Base-by-base conservation (phyloP, 1,140 invertebrate genomes). In the Ladona fulva region DNA sequence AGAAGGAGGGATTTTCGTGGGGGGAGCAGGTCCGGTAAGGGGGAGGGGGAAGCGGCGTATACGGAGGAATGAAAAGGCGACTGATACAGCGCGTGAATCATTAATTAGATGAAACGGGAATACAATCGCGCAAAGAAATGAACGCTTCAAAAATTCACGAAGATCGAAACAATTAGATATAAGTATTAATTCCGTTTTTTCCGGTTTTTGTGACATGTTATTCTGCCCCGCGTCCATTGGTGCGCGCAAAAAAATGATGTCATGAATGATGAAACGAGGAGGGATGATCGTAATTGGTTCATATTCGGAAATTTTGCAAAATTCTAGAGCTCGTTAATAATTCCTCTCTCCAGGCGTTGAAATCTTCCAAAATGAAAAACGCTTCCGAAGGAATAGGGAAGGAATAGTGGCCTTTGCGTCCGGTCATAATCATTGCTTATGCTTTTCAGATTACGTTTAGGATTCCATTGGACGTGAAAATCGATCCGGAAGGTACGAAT, bases 121-220 rank as follows among this genome's bases (percentile, higher is more conserved):
- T 19, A 66, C 52, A 66, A 66, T 66, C n/a, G 52, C 52, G 52
- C 14, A 66, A 66, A 66, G 52, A 22, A 66, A 66, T 66, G 52
- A 66, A 66, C 16, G n/a, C 52, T 22, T 66, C 16, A 66, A 66
- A 66, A 66, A 66, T 66, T 66, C 52, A 66, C 14, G 52, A 66
- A 16, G 52, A 66, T 66, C 52, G 52, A 66, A 66, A 66, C 52
- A 66, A 66, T 66, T 66, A 66, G 52, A 66, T 66, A 66, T 66
- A 66, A 66, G 52, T 66, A 66, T 66, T 66, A 66, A 66, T 66
- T 66, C 52, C 52, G 52, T 66, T 66, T 66, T 66, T 66, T 22
- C 52, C 14, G 52, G 52, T 66, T 66, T 66, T 66, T 19, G 52
- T 66, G 52, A 66, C 52, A 66, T 66, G 52, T 66, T 66, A 66